A percentile compares a stretch with the other conserved stretches of the same genome.
These are phyloP conservation scores for Megaceryle torquata DNA, from an alignment of 2,113 vertebrate genomes.

Conservation along the genomic window DNA sequence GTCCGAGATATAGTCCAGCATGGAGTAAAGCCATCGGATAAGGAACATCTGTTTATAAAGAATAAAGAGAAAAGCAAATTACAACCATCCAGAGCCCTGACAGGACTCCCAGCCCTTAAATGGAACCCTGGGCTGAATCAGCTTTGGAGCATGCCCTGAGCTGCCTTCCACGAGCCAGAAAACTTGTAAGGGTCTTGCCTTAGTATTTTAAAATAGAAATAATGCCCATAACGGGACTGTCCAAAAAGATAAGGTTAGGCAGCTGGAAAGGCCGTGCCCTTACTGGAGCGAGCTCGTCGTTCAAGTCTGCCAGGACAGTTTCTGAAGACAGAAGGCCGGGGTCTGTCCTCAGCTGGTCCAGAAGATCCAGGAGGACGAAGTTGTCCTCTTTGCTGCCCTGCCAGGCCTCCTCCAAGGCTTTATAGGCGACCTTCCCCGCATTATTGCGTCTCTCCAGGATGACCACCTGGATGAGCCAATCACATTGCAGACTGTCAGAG, in stretches of 20 bases:
- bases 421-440: constrained; percentile 83
- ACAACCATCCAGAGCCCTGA: not conserved
- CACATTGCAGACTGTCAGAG: not conserved
- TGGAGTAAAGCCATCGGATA: constrained; percentile 89
- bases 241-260: not conserved
- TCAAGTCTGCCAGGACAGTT: constrained; percentile 84
- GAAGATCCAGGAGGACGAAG: constrained; percentile 82
- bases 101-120: not conserved
- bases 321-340: constrained; percentile 85
- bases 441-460: constrained; percentile 89
- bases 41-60: constrained; percentile 81
- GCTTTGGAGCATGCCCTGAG: accelerated
- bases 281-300: constrained; percentile 92
- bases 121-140: accelerated
- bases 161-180: not conserved
- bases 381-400: constrained; percentile 86
- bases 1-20: constrained; percentile 82
- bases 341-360: constrained; percentile 86
- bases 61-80: not conserved
- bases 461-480: constrained; percentile 77
- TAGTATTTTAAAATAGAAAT: not conserved
- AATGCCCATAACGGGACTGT: not conserved
- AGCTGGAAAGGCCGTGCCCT: not conserved
- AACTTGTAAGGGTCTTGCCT: not conserved
- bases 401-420: constrained; percentile 83